Base-by-base conservation (phyloP, 2,888 invertebrate genomes). In the Tigriopus californicus region DNA sequence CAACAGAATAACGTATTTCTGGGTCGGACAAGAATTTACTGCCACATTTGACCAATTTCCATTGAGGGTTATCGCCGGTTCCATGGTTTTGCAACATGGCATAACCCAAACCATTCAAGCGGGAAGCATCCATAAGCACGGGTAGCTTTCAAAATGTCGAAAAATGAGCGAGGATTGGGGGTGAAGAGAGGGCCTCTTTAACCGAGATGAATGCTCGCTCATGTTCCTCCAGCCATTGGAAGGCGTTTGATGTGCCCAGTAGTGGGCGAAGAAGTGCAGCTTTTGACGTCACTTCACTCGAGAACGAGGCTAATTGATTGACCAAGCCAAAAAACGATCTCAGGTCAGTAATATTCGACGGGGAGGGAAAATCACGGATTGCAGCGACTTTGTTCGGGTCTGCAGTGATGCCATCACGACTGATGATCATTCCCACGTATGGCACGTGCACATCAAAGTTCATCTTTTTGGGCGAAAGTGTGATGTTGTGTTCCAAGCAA, bases 281-380 rank as follows among this genome's bases (percentile, higher is more conserved):
- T 20, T 22, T 53, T 20, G 13, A n/a, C 10, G 61, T 52, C 10
- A 62, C 48, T 6, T 61, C 48, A 6, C 18, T 13, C 15, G 54
- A 58, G 15, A 54, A 62, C 13, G 11, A 41, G 4, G 25, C 25
- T 15, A 62, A 20, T 47, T 58, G 58, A 18, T 62, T 61, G 15
- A 55, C 52, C 12, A 57, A 53, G 10, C 61, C 61, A 42, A 62
- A 52, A 18, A 62, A 58, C 8, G 53, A 58, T 18, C 62, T 41
- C 1, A 58, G 47, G 18, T 58, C 61, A n/a, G 48, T 61, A 24
- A 58, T 41, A 44, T 58, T 61, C 15, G 44, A 40, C 33, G 52
- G 61, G 33, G 13, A 44, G 13, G 61, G 59, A 24, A 40, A 20
- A 12, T 22, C n/a, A n/a, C 15, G 41, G 1, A 41, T 15, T 10